Evolutionary conservation across 2,113 vertebrate species (phyloP), one percentile per base, ranked within the genome.

Genomic region (Crocuta crocuta): DNA sequence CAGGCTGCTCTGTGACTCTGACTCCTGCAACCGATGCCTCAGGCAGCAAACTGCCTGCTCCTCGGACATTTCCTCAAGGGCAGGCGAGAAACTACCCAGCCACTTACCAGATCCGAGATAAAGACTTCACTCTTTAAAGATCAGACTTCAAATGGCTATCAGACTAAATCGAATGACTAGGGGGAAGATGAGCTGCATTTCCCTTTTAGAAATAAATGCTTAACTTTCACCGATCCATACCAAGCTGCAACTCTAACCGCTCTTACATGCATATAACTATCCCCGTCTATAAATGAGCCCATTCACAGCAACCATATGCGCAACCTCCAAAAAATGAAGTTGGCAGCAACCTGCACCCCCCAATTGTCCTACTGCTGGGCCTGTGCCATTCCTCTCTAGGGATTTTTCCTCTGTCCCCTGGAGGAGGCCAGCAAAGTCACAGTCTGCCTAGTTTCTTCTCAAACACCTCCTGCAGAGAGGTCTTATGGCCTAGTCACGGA

Each of bases 41-140:
- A 0, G 26, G 71, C 93, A 90, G 84, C 70, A 91, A 65, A 50
- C 35, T 24, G 35, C 71, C 85, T 48, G 45, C 43, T 66, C 87
- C 63, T 35, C 23, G 15, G 70, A 78, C 3, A 19, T 74, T 45
- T 90, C 89, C 58, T 86, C 12, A 33, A 26, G 24, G 55, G 63
- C 63, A 55, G 1, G 21, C 89, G 31, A 45, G 33, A 61, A 95
- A 53, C 5, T 45, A 39, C 50, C 95, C 13, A 2, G 39, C 55
- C 10, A 50, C 74, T 70, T 58, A 83, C 23, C 55, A 70, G 24
- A 95, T 70, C 17, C 3, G 50, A 45, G 45, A 85, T 65, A n/a
- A 90, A 84, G 39, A 76, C 31, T 93, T 66, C 15, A 23, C 68
- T 94, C 80, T 88, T 87, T 73, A 96, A 93, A 97, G 81, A 89